These are phyloP conservation scores for Mizuhopecten yessoensis DNA, from an alignment of 1,140 invertebrate species.

Conservation along the genomic window DNA sequence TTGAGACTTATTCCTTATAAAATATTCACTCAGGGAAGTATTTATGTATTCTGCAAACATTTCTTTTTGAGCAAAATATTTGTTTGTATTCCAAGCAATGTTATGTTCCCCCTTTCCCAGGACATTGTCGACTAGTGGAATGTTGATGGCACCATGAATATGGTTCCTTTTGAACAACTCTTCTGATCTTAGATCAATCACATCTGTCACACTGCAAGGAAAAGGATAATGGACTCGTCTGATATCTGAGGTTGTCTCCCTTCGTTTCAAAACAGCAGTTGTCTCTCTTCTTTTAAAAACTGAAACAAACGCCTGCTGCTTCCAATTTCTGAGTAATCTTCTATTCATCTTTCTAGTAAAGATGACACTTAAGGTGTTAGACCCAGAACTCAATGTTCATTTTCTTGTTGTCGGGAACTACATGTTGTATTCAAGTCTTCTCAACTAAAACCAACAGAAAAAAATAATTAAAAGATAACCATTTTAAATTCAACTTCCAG, in stretches of 20 bases:
- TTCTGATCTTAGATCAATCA: conserved; percentile 66
- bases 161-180: conserved; percentile 63
- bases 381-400: too few species aligned
- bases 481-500: too few species aligned
- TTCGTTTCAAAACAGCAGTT: not conserved
- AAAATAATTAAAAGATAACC: not conserved
- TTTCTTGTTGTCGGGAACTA: not conserved
- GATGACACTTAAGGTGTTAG: too few species aligned
- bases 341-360: not conserved
- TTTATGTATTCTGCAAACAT: conserved; percentile 55
- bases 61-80: not conserved
- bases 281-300: not conserved
- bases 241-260: not conserved
- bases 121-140: conserved; percentile 64
- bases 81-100: conserved; percentile 57
- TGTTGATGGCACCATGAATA: conserved; percentile 68
- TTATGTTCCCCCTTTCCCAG: conserved; percentile 62
- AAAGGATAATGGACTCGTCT: not conserved
- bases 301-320: not conserved
- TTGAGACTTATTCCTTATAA: conserved; percentile 51
- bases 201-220: conserved; percentile 49
- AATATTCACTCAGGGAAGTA: conserved; percentile 49
- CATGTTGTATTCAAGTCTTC: not conserved
- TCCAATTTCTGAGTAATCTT: not conserved
- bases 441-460: not conserved